These are phyloP conservation scores for Antheraea mylitta DNA, from an alignment of 1,140 invertebrate species.

Conservation along the genomic window DNA sequence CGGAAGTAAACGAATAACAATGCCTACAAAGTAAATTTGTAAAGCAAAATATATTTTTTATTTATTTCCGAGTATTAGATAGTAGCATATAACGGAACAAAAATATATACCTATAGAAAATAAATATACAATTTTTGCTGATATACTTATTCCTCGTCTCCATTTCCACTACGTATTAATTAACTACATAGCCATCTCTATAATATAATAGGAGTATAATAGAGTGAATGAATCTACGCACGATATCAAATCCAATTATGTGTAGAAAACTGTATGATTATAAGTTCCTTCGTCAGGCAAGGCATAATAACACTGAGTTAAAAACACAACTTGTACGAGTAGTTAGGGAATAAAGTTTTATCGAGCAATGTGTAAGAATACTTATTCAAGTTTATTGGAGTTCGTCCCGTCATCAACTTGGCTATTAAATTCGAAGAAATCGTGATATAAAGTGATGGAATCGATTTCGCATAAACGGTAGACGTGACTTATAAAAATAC, in stretches of 20 bases:
- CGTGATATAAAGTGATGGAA: slow-evolving; percentile 71
- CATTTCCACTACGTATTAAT: no score
- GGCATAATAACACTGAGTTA: slow-evolving; percentile 34
- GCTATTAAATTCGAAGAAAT: slow-evolving; percentile 72
- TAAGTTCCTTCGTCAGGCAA: slow-evolving; percentile 14
- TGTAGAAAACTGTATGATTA: slow-evolving; percentile 24
- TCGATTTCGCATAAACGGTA: slow-evolving; percentile 76
- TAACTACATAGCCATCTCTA: no score
- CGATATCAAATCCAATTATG: background rate
- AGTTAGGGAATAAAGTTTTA: slow-evolving; percentile 56
- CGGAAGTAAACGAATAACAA: no score
- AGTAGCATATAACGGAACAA: no score
- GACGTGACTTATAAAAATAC: slow-evolving; percentile 63
- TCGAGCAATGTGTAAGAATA: slow-evolving; percentile 70
- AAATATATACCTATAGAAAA: no score
- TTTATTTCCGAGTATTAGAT: no score
- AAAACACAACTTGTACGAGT: slow-evolving; percentile 30
- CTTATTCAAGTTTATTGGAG: slow-evolving; percentile 69
- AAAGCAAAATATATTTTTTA: no score
- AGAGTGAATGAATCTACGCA: background rate
- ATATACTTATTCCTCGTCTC: no score
- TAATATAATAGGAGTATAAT: background rate
- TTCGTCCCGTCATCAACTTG: slow-evolving; percentile 64
- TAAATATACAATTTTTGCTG: no score
- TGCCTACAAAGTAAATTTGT: no score